Evolutionary conservation across 2,888 invertebrate genomes (phyloP).

Genomic region (Ochropleura leucogaster): DNA sequence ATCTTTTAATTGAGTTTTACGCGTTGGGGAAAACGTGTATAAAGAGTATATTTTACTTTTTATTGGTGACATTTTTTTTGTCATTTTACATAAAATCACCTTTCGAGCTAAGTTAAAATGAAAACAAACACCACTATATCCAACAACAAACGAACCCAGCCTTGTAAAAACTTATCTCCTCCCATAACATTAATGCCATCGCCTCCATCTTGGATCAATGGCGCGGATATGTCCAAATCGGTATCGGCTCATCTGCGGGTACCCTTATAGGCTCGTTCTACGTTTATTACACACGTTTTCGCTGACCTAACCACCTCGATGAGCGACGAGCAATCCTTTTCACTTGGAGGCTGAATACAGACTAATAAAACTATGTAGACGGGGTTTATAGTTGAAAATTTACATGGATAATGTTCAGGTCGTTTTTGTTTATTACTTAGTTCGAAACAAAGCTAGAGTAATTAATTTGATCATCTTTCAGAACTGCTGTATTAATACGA

Average conservation of each 20-base stretch:
- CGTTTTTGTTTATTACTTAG: background rate
- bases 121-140: background rate
- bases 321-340: constrained; percentile 64
- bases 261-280: constrained; percentile 64
- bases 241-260: constrained; percentile 57
- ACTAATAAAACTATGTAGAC: constrained; percentile 55
- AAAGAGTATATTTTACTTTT: background rate
- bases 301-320: constrained; percentile 72
- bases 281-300: constrained; percentile 72
- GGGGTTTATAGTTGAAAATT: background rate
- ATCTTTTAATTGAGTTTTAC: constrained; percentile 50
- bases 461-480: background rate
- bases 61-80: background rate
- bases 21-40: background rate
- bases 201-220: constrained; percentile 33
- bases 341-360: constrained; percentile 43
- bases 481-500: background rate
- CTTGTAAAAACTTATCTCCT: constrained; percentile 33
- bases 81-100: background rate
- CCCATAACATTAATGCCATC: constrained; percentile 39
- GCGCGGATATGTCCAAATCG: constrained; percentile 44
- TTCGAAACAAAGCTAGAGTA: background rate
- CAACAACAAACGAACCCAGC: constrained; percentile 17
- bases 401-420: constrained; percentile 16
- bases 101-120: background rate